Percentiles rank a stretch among this genome's conserved stretches.
Conservation (phyloP, 2,888 invertebrate genomes). For the Drosophila pseudotalamancana region DNA sequence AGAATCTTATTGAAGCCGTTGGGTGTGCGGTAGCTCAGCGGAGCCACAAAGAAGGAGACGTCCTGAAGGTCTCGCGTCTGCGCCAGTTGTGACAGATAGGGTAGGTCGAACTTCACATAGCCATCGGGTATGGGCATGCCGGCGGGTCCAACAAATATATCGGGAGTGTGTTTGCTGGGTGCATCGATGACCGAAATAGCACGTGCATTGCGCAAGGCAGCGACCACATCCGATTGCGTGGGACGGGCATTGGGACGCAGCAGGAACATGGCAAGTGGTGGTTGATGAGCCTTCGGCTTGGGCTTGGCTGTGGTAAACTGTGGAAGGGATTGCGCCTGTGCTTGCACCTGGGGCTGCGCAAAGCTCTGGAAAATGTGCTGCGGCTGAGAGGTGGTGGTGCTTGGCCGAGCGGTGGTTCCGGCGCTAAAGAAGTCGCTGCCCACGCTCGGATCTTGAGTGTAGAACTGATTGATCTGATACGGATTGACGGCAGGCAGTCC, state of each 20-base stretch:
- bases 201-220: constrained; percentile 88
- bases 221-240: constrained; percentile 89
- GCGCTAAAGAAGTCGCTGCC: constrained; percentile 67
- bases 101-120: constrained; percentile 92
- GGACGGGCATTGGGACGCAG: constrained; percentile 84
- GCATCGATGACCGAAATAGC: constrained; percentile 91
- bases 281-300: constrained; percentile 91
- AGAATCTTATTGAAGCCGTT: constrained; percentile 93
- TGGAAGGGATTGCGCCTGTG: constrained; percentile 44
- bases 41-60: constrained; percentile 93
- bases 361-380: constrained; percentile 75
- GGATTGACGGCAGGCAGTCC: constrained; percentile 83
- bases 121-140: constrained; percentile 89
- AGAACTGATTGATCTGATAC: constrained; percentile 85
- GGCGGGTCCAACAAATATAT: constrained; percentile 93
- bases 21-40: constrained; percentile 93
- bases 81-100: constrained; percentile 88
- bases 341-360: constrained; percentile 83
- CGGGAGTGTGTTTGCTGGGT: constrained; percentile 88
- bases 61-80: constrained; percentile 88
- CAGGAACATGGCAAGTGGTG: constrained; percentile 92
- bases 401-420: constrained; percentile 79
- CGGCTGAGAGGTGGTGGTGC: constrained; percentile 78
- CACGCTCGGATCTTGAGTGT: constrained; percentile 80
- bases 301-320: constrained; percentile 85